Base-by-base conservation (phyloP, 2,888 invertebrate species). In the Agrochola litura region DNA sequence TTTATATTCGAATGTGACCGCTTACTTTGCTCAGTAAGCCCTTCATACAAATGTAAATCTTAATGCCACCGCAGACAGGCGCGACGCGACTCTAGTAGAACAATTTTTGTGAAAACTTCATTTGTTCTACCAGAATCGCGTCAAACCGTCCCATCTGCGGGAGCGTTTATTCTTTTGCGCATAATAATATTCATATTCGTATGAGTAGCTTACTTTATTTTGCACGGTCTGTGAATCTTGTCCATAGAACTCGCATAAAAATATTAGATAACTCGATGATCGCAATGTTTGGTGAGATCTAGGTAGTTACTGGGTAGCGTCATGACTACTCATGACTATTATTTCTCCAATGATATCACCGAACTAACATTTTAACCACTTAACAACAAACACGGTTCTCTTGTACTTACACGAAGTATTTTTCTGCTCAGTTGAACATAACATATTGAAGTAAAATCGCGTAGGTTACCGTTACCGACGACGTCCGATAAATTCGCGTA, bases 271-370 rank as follows among this genome's bases (percentile, higher is more conserved):
- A 65, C 46, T 78, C 66, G 58, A 64, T 60, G 68, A 58, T 83
- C 56, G 67, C 63, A 61, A 63, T 67, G 75, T 75, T 76, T 73
- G 68, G 58, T 61, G 64, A 67, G 76, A 66, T 81, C 64, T 77
- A 80, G n/a, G n/a, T n/a, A n/a, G 81, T 79, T 81, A 78, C 73
- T 76, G 58, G 61, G 54, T 65, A 86, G 71, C 85, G 86, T 1
- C 30, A 30, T 30, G 30, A 30, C 30, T 30, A 30, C 30, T 89
- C 88, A 88, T 79, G 74, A 54, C 83, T 86, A 86, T 83, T 89
- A 78, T 88, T 84, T 81, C 72, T 73, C 43, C 68, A 82, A 81
- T 89, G 89, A 89, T 86, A 89, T 89, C 88, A 89, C 84, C 77
- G 64, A 83, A 85, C 61, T 73, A 70, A 79, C 76, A 79, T 70